Evolutionary conservation across 2,113 vertebrate species (phyloP).

Genomic region (Lonchura striata): DNA sequence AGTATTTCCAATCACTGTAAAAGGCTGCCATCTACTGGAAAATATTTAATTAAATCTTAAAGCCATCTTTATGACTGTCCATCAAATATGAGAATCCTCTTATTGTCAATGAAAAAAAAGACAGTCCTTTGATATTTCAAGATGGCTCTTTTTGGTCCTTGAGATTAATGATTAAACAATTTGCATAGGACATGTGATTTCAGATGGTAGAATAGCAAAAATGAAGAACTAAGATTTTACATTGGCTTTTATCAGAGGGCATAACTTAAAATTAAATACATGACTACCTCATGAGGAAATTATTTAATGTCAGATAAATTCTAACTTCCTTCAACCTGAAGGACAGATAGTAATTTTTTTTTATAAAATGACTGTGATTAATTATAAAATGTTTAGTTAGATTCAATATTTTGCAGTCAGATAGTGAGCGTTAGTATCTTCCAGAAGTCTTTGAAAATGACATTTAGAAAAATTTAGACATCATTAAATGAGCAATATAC

Average conservation of each 20-base stretch:
- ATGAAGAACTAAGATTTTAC: not conserved
- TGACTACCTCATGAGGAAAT: not conserved
- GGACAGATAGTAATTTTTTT: not conserved
- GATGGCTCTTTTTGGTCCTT: not conserved
- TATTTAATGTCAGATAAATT: not conserved
- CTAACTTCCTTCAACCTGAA: not conserved
- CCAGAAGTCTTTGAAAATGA: not conserved
- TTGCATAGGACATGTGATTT: not conserved
- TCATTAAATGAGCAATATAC: not conserved
- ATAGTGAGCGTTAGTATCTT: not conserved
- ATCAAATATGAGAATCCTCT: not conserved
- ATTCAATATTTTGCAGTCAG: not conserved
- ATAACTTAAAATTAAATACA: not conserved
- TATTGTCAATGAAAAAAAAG: not conserved
- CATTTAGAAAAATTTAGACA: not conserved
- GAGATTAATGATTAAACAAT: not conserved
- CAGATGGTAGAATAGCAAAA: not conserved
- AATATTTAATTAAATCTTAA: constrained; percentile 23
- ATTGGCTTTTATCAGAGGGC: not conserved
- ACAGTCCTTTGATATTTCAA: not conserved
- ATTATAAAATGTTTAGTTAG: not conserved
- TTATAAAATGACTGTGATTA: not conserved
- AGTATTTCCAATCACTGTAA: constrained; percentile 6
- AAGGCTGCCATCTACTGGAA: constrained; percentile 60
- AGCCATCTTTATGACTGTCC: not conserved